phyloP scores from a whole-genome alignment of 2,113 vertebrate genomes.

The Ranitomeya imitator region DNA sequence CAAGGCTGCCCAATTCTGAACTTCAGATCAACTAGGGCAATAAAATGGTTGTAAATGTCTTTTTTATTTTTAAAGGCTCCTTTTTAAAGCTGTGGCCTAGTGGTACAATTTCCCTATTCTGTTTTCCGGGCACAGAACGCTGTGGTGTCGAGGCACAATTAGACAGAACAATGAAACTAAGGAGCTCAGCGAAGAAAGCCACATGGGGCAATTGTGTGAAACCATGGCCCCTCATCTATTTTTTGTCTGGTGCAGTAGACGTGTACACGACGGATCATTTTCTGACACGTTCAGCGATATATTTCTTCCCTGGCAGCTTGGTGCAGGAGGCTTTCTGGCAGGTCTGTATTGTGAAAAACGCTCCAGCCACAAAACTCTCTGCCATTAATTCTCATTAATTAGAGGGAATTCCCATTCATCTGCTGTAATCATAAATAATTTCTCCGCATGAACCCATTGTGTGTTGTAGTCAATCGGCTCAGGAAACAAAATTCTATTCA shows the following conservation, averaged over 20 bases:
- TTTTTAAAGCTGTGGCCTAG: neutral
- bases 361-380: neutral
- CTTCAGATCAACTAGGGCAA: neutral
- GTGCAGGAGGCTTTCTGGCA: neutral
- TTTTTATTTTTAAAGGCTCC: neutral
- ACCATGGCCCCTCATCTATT: neutral
- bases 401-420: slow-evolving; percentile 6
- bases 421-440: slow-evolving; percentile 35
- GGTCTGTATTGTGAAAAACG: neutral
- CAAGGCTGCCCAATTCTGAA: neutral
- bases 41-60: neutral
- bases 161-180: too few relatives aligned
- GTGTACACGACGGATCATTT: neutral
- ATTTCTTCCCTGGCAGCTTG: neutral
- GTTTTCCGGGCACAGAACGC: too few relatives aligned
- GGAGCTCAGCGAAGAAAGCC: neutral
- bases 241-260: neutral
- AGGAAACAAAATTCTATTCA: neutral
- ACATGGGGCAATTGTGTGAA: neutral
- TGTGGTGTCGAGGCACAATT: too few relatives aligned
- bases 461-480: slow-evolving; percentile 6
- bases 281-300: neutral
- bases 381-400: slow-evolving; percentile 41
- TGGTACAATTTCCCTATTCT: neutral
- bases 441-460: slow-evolving; percentile 6